Evolutionary conservation across 2,113 vertebrate genomes (phyloP).

Genomic region (Geococcyx californianus): DNA sequence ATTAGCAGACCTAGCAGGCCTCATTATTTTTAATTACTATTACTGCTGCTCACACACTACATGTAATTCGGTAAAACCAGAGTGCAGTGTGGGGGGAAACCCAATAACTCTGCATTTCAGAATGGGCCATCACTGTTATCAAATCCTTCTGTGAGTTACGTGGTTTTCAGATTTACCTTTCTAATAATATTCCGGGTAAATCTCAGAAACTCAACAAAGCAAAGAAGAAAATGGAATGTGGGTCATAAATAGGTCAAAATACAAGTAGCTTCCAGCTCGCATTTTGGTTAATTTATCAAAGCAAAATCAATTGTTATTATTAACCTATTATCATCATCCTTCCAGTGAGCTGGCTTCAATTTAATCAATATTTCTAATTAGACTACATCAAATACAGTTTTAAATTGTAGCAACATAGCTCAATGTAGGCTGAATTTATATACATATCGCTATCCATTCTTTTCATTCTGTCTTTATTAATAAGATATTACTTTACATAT

Average conservation of each 20-base stretch:
- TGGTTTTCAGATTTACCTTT: not conserved
- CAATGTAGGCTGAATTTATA: not conserved
- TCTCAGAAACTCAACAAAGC: not conserved
- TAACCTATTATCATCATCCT: conserved; percentile 58
- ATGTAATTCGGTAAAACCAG: conserved; percentile 47
- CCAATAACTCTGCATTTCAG: not conserved
- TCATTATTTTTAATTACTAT: conserved; percentile 72
- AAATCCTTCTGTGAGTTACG: not conserved
- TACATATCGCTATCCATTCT: not conserved
- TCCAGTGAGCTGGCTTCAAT: conserved; percentile 41
- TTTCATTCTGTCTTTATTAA: not conserved
- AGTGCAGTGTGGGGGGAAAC: not conserved
- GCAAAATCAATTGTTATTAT: conserved; percentile 64
- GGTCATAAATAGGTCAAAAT: conserved; percentile 34
- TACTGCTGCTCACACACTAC: conserved; percentile 58
- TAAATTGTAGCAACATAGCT: not conserved
- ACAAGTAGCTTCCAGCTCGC: not conserved
- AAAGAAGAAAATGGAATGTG: not conserved
- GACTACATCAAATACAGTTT: conserved; percentile 46
- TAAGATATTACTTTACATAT: not conserved
- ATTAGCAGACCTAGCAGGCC: conserved; percentile 69
- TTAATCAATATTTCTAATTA: conserved; percentile 72
- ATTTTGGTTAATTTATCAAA: conserved; percentile 57
- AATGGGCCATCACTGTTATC: not conserved
- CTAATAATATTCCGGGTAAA: not conserved